phyloP scores from a whole-genome alignment of 2,113 vertebrate species.

The Geothlypis trichas region DNA sequence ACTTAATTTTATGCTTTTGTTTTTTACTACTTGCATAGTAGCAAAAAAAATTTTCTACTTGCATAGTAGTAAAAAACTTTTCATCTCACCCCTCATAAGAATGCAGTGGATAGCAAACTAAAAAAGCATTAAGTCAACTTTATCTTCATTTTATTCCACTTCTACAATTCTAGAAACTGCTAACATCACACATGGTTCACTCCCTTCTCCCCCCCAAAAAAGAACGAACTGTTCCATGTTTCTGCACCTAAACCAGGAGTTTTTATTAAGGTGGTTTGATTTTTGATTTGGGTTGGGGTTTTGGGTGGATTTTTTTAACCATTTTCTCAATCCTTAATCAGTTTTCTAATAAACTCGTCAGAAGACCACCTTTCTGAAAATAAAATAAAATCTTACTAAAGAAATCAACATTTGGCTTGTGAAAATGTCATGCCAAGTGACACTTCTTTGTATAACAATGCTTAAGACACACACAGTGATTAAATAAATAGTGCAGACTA shows the following conservation, averaged over 20 bases:
- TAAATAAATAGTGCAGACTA: neutral
- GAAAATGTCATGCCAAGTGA: neutral
- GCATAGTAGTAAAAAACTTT: neutral
- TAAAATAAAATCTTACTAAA: neutral
- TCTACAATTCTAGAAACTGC: neutral
- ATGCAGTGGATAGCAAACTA: neutral
- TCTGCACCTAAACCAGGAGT: neutral
- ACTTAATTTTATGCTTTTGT: neutral
- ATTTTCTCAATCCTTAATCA: neutral
- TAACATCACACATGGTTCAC: neutral
- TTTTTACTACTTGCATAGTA: neutral
- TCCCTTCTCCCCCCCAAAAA: rapidly evolving
- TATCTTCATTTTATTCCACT: neutral
- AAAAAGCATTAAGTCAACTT: neutral
- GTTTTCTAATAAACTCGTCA: neutral
- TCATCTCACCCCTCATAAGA: neutral
- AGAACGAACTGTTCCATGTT: neutral
- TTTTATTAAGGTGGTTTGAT: neutral
- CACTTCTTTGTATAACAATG: neutral
- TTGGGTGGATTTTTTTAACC: neutral
- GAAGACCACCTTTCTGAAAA: neutral
- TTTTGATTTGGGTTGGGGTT: neutral
- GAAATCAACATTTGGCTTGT: neutral
- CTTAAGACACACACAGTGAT: neutral
- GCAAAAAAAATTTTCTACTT: too few species aligned